These are phyloP conservation scores for Montipora capricornis DNA, from an alignment of 64 coral and sea anemone species.

Conservation along the genomic window DNA sequence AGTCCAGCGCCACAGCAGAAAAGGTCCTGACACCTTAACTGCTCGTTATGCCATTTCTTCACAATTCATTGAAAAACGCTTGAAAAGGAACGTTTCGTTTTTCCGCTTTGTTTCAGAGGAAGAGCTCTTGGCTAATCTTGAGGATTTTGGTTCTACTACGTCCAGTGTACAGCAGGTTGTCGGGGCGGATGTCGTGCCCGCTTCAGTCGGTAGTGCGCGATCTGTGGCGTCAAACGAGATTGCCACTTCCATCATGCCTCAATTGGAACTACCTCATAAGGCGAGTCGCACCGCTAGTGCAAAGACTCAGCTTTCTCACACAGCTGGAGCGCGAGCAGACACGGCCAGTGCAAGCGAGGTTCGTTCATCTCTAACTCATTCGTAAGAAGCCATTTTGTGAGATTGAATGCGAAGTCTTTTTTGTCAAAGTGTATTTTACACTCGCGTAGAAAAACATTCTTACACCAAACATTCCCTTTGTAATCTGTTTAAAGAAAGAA, in stretches of 20 bases:
- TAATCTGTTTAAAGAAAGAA: too few relatives aligned
- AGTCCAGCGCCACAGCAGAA: too few relatives aligned
- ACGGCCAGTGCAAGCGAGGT: constrained; percentile 26
- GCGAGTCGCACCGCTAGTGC: neutral
- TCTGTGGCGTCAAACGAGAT: neutral
- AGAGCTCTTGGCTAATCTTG: constrained; percentile 78
- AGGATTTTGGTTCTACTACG: neutral
- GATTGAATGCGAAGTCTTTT: too few relatives aligned
- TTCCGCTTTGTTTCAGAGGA: constrained; percentile 54
- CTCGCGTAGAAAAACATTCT: too few relatives aligned
- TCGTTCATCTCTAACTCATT: neutral
- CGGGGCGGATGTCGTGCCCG: neutral
- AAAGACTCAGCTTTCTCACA: neutral
- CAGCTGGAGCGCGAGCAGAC: neutral
- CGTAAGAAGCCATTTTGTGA: neutral
- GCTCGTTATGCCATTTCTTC: too few relatives aligned
- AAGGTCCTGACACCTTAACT: too few relatives aligned
- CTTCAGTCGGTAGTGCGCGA: constrained; percentile 1
- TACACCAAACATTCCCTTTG: too few relatives aligned
- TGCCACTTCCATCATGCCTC: neutral
- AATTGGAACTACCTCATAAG: neutral
- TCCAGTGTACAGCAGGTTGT: constrained; percentile 19
- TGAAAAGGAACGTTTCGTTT: neutral
- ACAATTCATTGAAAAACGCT: too few relatives aligned
- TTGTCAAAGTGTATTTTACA: too few relatives aligned